Conservation (phyloP, 1,140 invertebrate genomes). For the Drusus annulatus region DNA sequence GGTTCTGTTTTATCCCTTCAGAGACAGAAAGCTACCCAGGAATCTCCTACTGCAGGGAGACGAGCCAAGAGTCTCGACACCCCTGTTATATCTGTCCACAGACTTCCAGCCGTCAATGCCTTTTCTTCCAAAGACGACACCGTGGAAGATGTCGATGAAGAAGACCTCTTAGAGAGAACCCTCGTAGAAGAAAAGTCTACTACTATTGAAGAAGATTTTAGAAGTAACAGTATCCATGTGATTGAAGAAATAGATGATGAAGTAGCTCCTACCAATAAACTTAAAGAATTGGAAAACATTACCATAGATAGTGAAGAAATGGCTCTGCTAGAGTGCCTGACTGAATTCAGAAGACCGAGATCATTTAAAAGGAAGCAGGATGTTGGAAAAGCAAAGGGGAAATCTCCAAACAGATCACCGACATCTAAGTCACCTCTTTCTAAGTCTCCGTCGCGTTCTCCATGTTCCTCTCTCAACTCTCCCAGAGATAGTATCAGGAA, state of each 20-base stretch:
- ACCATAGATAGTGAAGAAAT: conserved; percentile 74
- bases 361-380: conserved; percentile 70
- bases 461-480: conserved; percentile 70
- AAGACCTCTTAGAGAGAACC: conserved; percentile 75
- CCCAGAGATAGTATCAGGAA: conserved; percentile 70
- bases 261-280: conserved; percentile 52
- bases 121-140: conserved; percentile 92
- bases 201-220: conserved; percentile 54
- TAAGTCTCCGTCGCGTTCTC: conserved; percentile 70
- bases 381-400: conserved; percentile 64
- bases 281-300: conserved; percentile 65
- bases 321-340: conserved; percentile 69
- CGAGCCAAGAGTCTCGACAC: conserved; percentile 87
- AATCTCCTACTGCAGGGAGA: conserved; percentile 81
- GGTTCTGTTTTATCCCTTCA: conserved; percentile 84
- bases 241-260: conserved; percentile 73
- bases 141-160: conserved; percentile 78
- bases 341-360: conserved; percentile 68
- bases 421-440: conserved; percentile 68
- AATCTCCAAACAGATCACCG: conserved; percentile 54
- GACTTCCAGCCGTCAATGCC: conserved; percentile 85
- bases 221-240: conserved; percentile 68
- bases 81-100: conserved; percentile 83
- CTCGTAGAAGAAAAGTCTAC: conserved; percentile 66
- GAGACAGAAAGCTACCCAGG: conserved; percentile 79